A percentile compares a stretch with the other conserved stretches of the same genome.
These are phyloP conservation scores for Microctonus hyperodae DNA, from an alignment of 2,888 invertebrate species.

Conservation along the genomic window DNA sequence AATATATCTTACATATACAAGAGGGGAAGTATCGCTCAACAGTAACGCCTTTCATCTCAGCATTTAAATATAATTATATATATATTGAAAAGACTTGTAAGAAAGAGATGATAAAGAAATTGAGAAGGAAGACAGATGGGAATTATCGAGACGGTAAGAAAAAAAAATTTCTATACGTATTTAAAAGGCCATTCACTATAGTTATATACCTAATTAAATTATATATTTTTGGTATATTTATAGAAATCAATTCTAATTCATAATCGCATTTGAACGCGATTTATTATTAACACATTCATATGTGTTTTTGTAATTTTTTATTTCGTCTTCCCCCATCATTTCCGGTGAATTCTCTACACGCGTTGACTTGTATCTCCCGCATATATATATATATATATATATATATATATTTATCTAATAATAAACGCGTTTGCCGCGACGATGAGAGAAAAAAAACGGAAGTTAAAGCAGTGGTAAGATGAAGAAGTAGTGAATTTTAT, in stretches of 20 bases:
- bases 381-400: no score
- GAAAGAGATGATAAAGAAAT: not conserved
- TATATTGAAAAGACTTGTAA: no score
- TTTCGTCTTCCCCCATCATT: not conserved
- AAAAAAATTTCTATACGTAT: no score
- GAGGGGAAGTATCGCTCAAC: constrained; percentile 30
- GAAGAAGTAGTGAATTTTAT: not conserved
- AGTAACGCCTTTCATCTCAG: constrained; percentile 42
- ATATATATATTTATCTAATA: constrained; percentile 45
- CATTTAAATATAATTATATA: not conserved
- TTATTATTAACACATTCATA: no score
- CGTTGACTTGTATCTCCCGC: constrained; percentile 23
- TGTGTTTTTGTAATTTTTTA: no score
- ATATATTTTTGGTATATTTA: no score
- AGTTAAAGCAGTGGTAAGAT: constrained; percentile 20
- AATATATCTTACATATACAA: not conserved
- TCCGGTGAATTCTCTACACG: constrained; percentile 5
- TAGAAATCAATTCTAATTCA: no score
- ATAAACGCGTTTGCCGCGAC: constrained; percentile 35
- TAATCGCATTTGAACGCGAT: no score
- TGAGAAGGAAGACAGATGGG: not conserved
- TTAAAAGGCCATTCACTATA: no score
- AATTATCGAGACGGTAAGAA: no score
- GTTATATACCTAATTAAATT: no score
- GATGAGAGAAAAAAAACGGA: constrained; percentile 27